Conservation (phyloP, 2,113 vertebrate species). For the Gavialis gangeticus region DNA sequence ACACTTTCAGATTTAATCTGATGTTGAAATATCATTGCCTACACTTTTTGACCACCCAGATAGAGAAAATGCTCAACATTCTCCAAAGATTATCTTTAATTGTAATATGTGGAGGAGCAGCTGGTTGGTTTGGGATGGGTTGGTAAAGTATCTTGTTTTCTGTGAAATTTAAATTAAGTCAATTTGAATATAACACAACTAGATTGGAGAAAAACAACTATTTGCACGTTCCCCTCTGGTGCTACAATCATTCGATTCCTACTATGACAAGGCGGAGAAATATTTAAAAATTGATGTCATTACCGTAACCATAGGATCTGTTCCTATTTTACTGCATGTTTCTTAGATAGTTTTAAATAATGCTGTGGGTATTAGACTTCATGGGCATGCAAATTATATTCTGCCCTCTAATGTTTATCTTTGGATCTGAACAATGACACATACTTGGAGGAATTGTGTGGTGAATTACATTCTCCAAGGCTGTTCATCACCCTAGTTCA, state of each 20-base stretch:
- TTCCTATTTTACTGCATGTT: not conserved
- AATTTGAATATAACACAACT: not conserved
- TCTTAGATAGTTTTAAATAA: not conserved
- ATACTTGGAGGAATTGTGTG: constrained; percentile 23
- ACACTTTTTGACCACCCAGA: no score
- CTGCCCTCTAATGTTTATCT: constrained; percentile 56
- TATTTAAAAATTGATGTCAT: not conserved
- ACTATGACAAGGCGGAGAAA: not conserved
- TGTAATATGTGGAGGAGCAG: no score
- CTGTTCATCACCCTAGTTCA: not conserved
- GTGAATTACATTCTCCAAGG: constrained; percentile 19
- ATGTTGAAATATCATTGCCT: no score
- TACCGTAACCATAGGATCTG: constrained; percentile 2
- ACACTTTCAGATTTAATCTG: no score
- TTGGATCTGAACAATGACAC: constrained; percentile 51
- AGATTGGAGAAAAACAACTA: not conserved
- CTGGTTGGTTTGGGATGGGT: no score
- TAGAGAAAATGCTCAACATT: no score
- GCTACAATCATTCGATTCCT: not conserved
- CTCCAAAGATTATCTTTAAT: no score
- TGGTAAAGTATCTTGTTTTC: no score
- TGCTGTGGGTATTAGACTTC: not conserved
- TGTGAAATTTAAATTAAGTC: no score
- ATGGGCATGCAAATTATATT: constrained; percentile 1
- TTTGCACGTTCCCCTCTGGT: not conserved